phyloP scores from a whole-genome alignment of 2,888 invertebrate species.

The Timandra comae region DNA sequence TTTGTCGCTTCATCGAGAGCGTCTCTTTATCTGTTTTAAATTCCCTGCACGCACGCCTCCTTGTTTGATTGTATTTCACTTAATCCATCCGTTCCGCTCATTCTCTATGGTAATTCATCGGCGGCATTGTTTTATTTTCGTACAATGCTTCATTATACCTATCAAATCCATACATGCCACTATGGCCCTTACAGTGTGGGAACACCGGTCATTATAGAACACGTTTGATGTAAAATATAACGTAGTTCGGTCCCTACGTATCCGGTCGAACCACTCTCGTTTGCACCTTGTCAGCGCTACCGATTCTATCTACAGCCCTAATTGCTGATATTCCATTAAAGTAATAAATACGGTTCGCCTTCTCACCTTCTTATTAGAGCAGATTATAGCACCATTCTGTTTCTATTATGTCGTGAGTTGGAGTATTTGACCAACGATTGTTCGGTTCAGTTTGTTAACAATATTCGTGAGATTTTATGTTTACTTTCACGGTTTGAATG shows the following conservation, averaged over 20 bases:
- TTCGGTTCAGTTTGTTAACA: constrained; percentile 46
- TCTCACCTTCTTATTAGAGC: constrained; percentile 68
- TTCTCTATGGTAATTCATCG: constrained; percentile 70
- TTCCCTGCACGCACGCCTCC: constrained; percentile 52
- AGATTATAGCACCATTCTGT: constrained; percentile 65
- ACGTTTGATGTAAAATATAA: constrained; percentile 25
- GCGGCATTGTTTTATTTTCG: constrained; percentile 66
- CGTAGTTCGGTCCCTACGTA: constrained; percentile 43
- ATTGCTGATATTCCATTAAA: constrained; percentile 75
- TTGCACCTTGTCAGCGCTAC: constrained; percentile 75
- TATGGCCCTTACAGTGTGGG: constrained; percentile 27
- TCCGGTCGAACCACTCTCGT: constrained; percentile 69
- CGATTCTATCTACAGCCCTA: constrained; percentile 68
- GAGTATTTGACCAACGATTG: constrained; percentile 56
- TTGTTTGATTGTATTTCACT: constrained; percentile 70
- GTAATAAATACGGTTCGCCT: constrained; percentile 67
- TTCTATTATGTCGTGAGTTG: constrained; percentile 64
- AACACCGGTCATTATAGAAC: constrained; percentile 29
- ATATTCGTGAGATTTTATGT: constrained; percentile 49
- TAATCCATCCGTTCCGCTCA: constrained; percentile 69
- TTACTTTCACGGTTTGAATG: constrained; percentile 39
- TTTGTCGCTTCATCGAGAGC: constrained; percentile 33
- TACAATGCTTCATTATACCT: constrained; percentile 34
- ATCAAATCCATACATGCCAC: constrained; percentile 23
- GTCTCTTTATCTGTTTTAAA: constrained; percentile 43